These are phyloP conservation scores for Caenorhabditis brenneri DNA, from an alignment of 1,140 invertebrate genomes.

Conservation along the genomic window DNA sequence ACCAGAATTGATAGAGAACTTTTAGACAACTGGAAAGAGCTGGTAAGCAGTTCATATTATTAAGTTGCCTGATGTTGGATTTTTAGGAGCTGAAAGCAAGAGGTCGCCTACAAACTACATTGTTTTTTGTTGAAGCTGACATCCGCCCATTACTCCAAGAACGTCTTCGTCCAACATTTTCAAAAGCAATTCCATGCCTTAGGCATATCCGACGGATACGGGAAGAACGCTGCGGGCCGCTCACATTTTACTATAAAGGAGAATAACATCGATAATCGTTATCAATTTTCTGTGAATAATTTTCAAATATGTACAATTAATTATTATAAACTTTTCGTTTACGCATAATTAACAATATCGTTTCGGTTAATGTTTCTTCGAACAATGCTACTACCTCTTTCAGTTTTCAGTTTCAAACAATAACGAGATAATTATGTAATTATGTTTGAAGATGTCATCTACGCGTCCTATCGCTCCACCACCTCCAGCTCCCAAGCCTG, in stretches of 20 bases:
- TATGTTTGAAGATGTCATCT: no score
- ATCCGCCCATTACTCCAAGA: background rate
- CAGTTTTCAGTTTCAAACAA: no score
- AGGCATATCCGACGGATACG: background rate
- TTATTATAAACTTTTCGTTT: background rate
- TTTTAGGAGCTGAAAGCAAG: background rate
- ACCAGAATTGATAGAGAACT: background rate
- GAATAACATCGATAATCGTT: background rate
- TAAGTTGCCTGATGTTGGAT: background rate
- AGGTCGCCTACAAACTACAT: background rate
- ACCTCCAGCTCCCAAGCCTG: conserved; percentile 67
- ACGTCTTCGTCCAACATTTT: background rate
- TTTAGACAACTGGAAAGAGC: conserved; percentile 1
- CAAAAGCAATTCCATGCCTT: conserved; percentile 14
- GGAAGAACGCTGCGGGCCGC: conserved; percentile 12
- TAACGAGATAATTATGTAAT: no score
- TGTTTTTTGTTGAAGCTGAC: conserved; percentile 1
- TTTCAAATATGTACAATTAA: background rate
- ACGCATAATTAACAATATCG: background rate
- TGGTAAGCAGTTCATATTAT: background rate
- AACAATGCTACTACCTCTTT: background rate
- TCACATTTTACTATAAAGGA: conserved; percentile 10
- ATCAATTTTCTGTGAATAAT: background rate
- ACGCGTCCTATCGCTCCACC: conserved; percentile 28
- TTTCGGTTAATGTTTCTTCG: background rate